These are phyloP conservation scores for Drosophila greeni DNA, from an alignment of 2,888 invertebrate genomes.

Conservation along the genomic window DNA sequence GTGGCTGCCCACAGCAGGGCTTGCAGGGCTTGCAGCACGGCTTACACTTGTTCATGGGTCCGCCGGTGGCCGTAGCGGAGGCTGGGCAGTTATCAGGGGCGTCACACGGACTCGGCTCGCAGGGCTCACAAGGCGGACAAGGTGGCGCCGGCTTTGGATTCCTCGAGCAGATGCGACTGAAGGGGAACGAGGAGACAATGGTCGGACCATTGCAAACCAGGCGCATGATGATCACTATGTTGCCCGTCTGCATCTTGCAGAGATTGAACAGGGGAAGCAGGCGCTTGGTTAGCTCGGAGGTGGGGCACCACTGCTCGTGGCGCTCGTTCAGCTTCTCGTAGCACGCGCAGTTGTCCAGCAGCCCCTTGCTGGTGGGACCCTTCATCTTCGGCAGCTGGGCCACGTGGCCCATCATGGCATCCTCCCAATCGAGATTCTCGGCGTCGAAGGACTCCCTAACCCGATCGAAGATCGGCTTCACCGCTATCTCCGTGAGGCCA, in stretches of 20 bases:
- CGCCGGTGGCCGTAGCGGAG: constrained; percentile 46
- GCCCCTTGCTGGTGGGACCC: constrained; percentile 47
- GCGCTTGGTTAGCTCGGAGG: constrained; percentile 74
- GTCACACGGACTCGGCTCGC: constrained; percentile 15
- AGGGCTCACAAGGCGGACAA: constrained; percentile 10
- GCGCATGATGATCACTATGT: constrained; percentile 75
- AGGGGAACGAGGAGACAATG: constrained; percentile 75
- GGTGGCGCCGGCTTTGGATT: constrained; percentile 54
- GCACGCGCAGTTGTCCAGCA: constrained; percentile 65
- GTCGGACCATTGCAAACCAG: constrained; percentile 76
- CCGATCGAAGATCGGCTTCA: constrained; percentile 75
- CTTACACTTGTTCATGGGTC: constrained; percentile 52
- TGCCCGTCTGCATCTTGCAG: constrained; percentile 75
- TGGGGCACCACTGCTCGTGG: constrained; percentile 72
- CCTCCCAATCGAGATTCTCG: constrained; percentile 73
- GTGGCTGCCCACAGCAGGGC: constrained; percentile 23
- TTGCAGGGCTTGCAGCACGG: constrained; percentile 47
- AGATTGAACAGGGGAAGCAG: constrained; percentile 75
- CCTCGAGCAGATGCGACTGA: constrained; percentile 62
- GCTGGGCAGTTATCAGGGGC: constrained; percentile 37
- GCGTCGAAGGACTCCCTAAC: constrained; percentile 71
- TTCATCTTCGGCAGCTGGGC: constrained; percentile 59
- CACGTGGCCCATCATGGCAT: constrained; percentile 45
- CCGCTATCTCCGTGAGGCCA: constrained; percentile 72
- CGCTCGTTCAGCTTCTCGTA: constrained; percentile 59